Evolutionary conservation across 2,888 invertebrate genomes (phyloP), one percentile per base, ranked within the genome.

Genomic region (Meteorus colon): DNA sequence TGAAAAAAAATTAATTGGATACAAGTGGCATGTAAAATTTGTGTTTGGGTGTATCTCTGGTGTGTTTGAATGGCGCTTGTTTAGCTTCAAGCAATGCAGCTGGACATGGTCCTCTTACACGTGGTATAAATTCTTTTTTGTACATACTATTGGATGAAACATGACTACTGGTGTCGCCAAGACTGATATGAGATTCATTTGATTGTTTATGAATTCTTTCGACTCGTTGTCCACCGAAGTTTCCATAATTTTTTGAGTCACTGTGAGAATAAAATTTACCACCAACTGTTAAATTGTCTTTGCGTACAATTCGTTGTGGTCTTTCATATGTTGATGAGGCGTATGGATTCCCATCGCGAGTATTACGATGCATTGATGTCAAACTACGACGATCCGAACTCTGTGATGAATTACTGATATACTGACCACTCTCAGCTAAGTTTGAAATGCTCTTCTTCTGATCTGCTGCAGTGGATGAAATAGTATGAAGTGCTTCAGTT

Each of bases 361-460:
- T 91, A 69, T 94, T 95, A 37, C 95, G 92, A 87, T 96, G 96
- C 86, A 96, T 92, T 2, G 95, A 94, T 82, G 95, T 96, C 60
- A 95, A 92, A 85, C 96, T 96, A 82, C 94, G 94, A 77, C 96
- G 92, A 79, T 96, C 95, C 12, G 92, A 92, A 81, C 93, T 93
- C 77, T 93, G 93, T 0, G 92, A 91, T 1, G 93, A 92, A 81
- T 93, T 94, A 79, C 92, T 93, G 76, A 93, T 92, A 83, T 93
- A 94, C 83, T 94, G 93, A 12, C 94, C 94, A 81, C 93, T 94
- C 78, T 95, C 95, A 74, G 94, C 94, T 1, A 96, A 91, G 86
- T 96, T 96, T 31, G 93, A 93, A 77, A 96, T 94, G 76, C 96
- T 96, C 87, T 95, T 95, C 70, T 95, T 92, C 89, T 95, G 95